phyloP scores from a whole-genome alignment of 2,888 invertebrate genomes.

The Melolontha melolontha region DNA sequence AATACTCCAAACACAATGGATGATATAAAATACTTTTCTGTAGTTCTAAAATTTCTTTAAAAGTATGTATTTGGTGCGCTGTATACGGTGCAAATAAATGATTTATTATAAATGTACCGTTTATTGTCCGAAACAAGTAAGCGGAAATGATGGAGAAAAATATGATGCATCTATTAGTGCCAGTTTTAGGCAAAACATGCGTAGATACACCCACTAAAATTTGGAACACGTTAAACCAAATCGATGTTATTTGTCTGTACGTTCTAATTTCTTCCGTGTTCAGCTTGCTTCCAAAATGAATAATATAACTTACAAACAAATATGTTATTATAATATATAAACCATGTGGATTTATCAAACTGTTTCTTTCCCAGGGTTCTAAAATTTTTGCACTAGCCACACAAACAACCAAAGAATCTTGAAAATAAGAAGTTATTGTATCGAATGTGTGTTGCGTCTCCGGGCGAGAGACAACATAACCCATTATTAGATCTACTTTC shows the following conservation, averaged over 20 bases:
- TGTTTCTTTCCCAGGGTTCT: constrained; percentile 52
- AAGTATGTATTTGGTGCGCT: constrained; percentile 51
- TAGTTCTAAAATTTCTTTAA: constrained; percentile 53
- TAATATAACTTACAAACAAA: constrained; percentile 25
- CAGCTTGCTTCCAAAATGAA: constrained; percentile 22
- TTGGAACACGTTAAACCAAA: constrained; percentile 38
- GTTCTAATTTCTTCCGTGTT: background rate
- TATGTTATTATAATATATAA: constrained; percentile 42
- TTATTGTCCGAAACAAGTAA: constrained; percentile 52
- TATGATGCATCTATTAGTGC: constrained; percentile 49
- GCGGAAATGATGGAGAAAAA: constrained; percentile 52
- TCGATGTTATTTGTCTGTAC: constrained; percentile 1
- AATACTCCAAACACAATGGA: constrained; percentile 49
- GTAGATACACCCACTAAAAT: constrained; percentile 51
- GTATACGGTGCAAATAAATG: constrained; percentile 53
- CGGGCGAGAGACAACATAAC: constrained; percentile 56
- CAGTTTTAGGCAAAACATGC: constrained; percentile 50
- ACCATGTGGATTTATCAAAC: constrained; percentile 45
- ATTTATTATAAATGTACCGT: constrained; percentile 55
- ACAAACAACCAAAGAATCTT: constrained; percentile 59
- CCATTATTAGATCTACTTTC: constrained; percentile 56
- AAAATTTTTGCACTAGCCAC: constrained; percentile 56
- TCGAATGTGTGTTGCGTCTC: constrained; percentile 55
- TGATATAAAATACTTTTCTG: constrained; percentile 52
- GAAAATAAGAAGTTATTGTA: constrained; percentile 55